Evolutionary conservation across 2,888 invertebrate genomes (phyloP).

Genomic region (Acronicta aceris): DNA sequence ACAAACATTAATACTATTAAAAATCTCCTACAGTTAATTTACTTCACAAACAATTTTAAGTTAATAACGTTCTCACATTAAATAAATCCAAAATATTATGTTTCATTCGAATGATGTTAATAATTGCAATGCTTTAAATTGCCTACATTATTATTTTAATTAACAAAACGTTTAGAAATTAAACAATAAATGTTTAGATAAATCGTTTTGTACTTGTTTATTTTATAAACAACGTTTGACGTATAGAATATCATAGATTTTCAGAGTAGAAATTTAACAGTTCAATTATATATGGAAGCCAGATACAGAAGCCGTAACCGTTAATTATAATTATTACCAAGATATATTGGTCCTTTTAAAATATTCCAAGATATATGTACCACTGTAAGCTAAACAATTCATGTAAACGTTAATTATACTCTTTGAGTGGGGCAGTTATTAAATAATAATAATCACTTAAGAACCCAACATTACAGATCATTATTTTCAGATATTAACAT

Average conservation of each 20-base stretch:
- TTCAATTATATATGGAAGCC: conserved; percentile 9
- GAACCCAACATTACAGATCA: too few relatives aligned
- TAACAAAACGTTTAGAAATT: conserved; percentile 7
- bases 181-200: conserved; percentile 8
- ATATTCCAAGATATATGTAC: too few relatives aligned
- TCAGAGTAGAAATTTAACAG: conserved; percentile 1
- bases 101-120: conserved; percentile 16
- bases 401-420: too few relatives aligned
- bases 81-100: conserved; percentile 4
- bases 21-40: not conserved
- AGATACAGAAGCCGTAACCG: not conserved
- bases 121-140: not conserved
- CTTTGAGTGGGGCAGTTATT: too few relatives aligned
- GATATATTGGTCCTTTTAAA: too few relatives aligned
- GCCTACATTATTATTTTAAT: conserved; percentile 1
- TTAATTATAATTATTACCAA: too few relatives aligned
- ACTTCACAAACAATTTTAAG: not conserved
- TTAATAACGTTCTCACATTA: not conserved
- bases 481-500: too few relatives aligned
- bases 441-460: too few relatives aligned
- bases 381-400: too few relatives aligned
- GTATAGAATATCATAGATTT: conserved; percentile 1
- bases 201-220: conserved; percentile 3
- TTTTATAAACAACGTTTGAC: not conserved
- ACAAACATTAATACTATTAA: not conserved